These are phyloP conservation scores for Ellobius talpinus DNA, from an alignment of 2,113 vertebrate species.

Conservation along the genomic window DNA sequence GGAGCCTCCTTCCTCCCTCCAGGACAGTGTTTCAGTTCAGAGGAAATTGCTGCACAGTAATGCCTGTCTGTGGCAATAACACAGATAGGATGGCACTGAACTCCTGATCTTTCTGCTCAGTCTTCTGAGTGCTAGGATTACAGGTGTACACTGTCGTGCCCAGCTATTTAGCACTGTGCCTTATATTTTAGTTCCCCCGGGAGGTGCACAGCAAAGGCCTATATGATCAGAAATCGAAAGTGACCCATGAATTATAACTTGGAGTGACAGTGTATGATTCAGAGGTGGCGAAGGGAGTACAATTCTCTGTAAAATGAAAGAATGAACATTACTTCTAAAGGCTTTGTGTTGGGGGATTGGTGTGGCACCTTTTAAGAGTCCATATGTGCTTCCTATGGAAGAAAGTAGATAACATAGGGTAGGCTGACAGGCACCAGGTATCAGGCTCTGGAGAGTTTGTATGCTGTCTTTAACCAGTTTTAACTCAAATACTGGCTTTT, in stretches of 20 bases:
- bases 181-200: neutral
- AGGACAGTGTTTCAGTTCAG: neutral
- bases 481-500: neutral
- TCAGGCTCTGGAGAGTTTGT: neutral
- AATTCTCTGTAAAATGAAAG: neutral
- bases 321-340: neutral
- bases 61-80: neutral
- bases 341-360: neutral
- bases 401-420: accelerated
- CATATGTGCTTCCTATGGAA: neutral
- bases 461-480: neutral
- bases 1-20: neutral
- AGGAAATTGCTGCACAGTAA: neutral
- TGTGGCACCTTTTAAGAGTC: neutral
- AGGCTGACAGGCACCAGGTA: neutral
- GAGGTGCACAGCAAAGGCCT: neutral
- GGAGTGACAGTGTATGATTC: neutral
- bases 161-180: neutral
- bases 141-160: neutral
- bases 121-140: neutral
- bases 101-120: neutral
- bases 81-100: neutral
- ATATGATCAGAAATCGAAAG: neutral
- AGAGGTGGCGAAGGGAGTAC: neutral
- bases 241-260: neutral